These are phyloP conservation scores for Babyrousa celebensis DNA, from an alignment of 2,797 vertebrate genomes.

Conservation along the genomic window DNA sequence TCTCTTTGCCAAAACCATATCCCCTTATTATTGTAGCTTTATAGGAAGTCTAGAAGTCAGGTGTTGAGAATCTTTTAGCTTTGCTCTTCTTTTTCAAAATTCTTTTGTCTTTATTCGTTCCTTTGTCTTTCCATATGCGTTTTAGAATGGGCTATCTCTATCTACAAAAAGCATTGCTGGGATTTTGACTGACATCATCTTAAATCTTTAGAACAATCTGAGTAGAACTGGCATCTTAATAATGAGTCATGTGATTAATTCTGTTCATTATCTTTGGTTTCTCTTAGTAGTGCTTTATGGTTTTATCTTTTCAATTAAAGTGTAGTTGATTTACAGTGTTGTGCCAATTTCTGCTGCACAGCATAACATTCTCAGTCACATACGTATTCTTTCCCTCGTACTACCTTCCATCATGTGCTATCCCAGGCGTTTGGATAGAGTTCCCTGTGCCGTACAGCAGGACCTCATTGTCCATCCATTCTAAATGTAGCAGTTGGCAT, in stretches of 20 bases:
- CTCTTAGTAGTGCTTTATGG: background rate
- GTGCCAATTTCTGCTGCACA: too few relatives aligned
- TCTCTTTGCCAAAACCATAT: background rate
- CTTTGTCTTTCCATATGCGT: background rate
- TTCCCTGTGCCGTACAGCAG: too few relatives aligned
- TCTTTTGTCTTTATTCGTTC: background rate
- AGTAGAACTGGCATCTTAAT: background rate
- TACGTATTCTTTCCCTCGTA: too few relatives aligned
- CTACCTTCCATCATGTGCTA: too few relatives aligned
- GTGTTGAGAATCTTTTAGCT: background rate
- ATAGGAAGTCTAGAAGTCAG: background rate
- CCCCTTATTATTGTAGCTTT: background rate
- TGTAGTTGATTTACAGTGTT: too few relatives aligned
- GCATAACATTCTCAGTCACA: too few relatives aligned
- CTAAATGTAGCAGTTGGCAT: too few relatives aligned
- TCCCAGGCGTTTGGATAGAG: too few relatives aligned
- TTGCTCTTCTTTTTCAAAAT: background rate
- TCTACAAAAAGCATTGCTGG: background rate
- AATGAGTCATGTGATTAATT: background rate
- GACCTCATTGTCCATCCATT: too few relatives aligned
- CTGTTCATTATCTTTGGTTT: background rate
- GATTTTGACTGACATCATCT: background rate
- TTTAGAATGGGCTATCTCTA: background rate
- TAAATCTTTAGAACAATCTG: background rate
- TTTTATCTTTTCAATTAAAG: too few relatives aligned